These are phyloP conservation scores for Loripinus fragilis DNA, from an alignment of 2,888 invertebrate genomes.

Conservation along the genomic window DNA sequence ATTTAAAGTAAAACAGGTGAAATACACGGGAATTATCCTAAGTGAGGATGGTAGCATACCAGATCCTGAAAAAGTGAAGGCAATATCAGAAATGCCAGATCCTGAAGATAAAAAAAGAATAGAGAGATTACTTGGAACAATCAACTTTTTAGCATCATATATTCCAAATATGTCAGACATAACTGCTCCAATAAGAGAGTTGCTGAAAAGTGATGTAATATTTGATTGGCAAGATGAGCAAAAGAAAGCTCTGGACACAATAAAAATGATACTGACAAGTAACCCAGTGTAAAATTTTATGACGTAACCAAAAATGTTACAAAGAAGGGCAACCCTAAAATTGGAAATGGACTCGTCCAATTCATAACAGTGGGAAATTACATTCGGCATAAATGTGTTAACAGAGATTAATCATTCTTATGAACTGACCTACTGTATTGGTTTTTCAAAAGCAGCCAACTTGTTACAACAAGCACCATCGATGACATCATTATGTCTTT, in stretches of 20 bases:
- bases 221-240: slow-evolving; percentile 30
- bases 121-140: slow-evolving; percentile 40
- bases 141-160: slow-evolving; percentile 50
- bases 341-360: no score
- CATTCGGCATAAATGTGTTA: no score
- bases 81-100: slow-evolving; percentile 49
- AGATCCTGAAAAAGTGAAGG: slow-evolving; percentile 48
- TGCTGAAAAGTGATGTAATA: slow-evolving; percentile 37
- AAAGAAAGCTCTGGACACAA: slow-evolving; percentile 26
- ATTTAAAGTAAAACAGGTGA: slow-evolving; percentile 42
- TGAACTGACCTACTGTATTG: no score
- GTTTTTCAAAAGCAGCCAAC: no score
- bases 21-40: slow-evolving; percentile 50
- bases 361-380: no score
- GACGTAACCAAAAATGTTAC: not conserved
- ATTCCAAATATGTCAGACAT: slow-evolving; percentile 56
- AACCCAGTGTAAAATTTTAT: no score
- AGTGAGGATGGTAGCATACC: slow-evolving; percentile 48
- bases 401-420: no score
- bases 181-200: slow-evolving; percentile 47
- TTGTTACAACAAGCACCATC: no score
- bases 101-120: slow-evolving; percentile 44
- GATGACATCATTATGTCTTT: no score
- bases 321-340: no score
- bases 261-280: slow-evolving; percentile 44